Evolutionary conservation across 2,888 invertebrate genomes (phyloP).

Genomic region (Patella pellucida): DNA sequence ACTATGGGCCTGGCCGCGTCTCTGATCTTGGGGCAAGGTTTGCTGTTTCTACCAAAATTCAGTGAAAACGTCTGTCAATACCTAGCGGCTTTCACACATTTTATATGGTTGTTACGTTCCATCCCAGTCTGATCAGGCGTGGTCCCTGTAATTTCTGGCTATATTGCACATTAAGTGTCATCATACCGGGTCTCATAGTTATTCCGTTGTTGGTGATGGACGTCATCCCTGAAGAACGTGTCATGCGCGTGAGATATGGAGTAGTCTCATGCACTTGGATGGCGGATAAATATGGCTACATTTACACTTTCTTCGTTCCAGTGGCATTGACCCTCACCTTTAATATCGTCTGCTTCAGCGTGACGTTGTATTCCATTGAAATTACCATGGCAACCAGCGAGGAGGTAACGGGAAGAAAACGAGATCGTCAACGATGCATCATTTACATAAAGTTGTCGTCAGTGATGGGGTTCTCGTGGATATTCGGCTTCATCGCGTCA

Average conservation of each 20-base stretch:
- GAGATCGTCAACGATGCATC: conserved; percentile 12
- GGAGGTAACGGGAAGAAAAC: conserved; percentile 12
- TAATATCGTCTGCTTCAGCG: conserved; percentile 29
- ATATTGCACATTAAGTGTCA: neutral
- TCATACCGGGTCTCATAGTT: neutral
- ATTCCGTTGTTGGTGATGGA: neutral
- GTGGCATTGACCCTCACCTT: conserved; percentile 27
- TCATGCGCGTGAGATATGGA: conserved; percentile 17
- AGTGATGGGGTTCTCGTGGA: conserved; percentile 32
- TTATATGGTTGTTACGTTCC: neutral
- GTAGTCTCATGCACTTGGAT: conserved; percentile 13
- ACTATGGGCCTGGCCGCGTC: neutral
- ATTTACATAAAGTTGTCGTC: conserved; percentile 27
- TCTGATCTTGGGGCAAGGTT: neutral
- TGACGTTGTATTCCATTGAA: conserved; percentile 25
- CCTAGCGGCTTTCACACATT: neutral
- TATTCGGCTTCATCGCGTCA: conserved; percentile 27
- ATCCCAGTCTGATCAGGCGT: neutral
- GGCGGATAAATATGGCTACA: conserved; percentile 14
- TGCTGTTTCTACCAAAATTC: neutral
- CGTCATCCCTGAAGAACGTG: neutral
- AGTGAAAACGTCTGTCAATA: neutral
- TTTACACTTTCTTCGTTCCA: conserved; percentile 27
- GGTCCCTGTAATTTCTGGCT: neutral
- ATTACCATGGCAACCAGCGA: neutral